A percentile compares a stretch with the other conserved stretches of the same genome.
Conservation (phyloP, 1,140 invertebrate species). For the Steinernema khuongi region DNA sequence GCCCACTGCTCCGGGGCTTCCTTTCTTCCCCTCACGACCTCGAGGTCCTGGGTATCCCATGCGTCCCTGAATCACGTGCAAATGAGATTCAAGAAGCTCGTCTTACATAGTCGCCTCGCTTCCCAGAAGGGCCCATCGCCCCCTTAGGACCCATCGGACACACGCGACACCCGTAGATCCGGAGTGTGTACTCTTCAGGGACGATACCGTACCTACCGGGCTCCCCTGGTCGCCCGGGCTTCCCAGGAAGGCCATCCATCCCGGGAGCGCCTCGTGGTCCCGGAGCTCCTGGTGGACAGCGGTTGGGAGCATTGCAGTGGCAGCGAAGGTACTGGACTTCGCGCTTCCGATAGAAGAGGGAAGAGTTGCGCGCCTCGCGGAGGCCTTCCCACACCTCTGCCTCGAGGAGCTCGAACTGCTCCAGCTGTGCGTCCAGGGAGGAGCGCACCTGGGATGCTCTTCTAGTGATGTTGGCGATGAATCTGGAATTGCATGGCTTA, state of each 20-base stretch:
- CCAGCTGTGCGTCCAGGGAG: neutral
- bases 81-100: neutral
- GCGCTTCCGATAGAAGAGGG: conserved; percentile 62
- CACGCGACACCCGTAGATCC: conserved; percentile 3
- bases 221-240: neutral
- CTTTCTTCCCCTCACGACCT: neutral
- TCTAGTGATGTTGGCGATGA: neutral
- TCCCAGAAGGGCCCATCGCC: neutral
- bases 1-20: neutral
- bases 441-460: neutral
- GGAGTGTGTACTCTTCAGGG: neutral
- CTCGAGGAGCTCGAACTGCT: conserved; percentile 17
- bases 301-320: conserved; percentile 50
- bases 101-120: neutral
- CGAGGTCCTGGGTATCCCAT: neutral
- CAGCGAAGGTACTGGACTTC: conserved; percentile 73
- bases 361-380: neutral
- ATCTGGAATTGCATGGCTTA: no score
- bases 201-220: neutral
- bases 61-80: neutral
- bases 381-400: conserved; percentile 6
- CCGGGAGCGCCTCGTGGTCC: conserved; percentile 10
- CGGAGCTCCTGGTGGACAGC: neutral
- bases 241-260: neutral
- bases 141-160: conserved; percentile 11